Conservation (phyloP, 2,888 invertebrate genomes). For the Xestobium rufovillosum region DNA sequence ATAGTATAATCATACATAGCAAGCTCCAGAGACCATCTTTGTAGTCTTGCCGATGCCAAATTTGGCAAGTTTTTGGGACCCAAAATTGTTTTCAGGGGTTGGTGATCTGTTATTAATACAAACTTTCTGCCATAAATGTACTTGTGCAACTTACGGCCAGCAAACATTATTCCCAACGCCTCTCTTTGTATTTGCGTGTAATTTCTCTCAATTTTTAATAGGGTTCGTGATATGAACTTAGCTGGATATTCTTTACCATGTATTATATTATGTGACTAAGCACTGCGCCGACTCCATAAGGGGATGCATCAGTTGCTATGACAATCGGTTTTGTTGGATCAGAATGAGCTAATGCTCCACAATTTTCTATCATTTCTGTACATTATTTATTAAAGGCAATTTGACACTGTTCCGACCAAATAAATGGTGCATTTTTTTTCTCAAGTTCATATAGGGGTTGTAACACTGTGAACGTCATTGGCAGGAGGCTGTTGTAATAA, state of each 20-base stretch:
- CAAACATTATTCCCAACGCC: too few relatives aligned
- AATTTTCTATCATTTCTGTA: not conserved
- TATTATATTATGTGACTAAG: not conserved
- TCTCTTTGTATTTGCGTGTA: too few relatives aligned
- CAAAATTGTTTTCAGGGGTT: not conserved
- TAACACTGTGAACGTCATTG: too few relatives aligned
- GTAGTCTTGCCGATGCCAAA: conserved; percentile 13
- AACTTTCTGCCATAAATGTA: too few relatives aligned
- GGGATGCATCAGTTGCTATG: conserved; percentile 7
- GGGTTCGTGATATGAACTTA: conserved; percentile 4
- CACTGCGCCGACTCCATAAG: too few relatives aligned
- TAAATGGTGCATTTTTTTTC: too few relatives aligned
- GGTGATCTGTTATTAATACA: too few relatives aligned
- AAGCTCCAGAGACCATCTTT: conserved; percentile 17
- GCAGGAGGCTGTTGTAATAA: too few relatives aligned
- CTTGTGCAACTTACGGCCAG: too few relatives aligned
- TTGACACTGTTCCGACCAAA: too few relatives aligned
- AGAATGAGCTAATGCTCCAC: conserved; percentile 3
- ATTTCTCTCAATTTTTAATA: not conserved
- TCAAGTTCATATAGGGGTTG: too few relatives aligned
- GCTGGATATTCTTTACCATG: conserved; percentile 5
- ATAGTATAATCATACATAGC: conserved; percentile 13
- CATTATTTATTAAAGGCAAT: conserved; percentile 1
- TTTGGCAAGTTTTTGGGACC: conserved; percentile 7
- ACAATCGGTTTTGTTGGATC: conserved; percentile 4